A percentile compares a stretch with the other conserved stretches of the same genome.
These are phyloP conservation scores for Lycorma delicatula DNA, from an alignment of 1,140 invertebrate species.

Conservation along the genomic window DNA sequence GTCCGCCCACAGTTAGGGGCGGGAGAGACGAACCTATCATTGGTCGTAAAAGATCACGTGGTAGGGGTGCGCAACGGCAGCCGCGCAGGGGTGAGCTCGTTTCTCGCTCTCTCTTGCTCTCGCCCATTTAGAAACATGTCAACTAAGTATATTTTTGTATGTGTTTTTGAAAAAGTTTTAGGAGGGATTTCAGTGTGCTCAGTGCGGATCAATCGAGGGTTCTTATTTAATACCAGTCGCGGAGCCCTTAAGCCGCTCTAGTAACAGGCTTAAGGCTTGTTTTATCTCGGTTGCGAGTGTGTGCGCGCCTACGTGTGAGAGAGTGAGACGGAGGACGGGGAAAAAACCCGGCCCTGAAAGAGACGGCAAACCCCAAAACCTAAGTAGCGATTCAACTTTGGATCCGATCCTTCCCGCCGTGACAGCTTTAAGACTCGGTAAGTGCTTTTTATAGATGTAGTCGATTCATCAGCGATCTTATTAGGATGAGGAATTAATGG, in stretches of 20 bases:
- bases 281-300: slow-evolving; percentile 32
- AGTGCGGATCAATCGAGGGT: slow-evolving; percentile 36
- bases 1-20: not conserved
- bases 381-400: slow-evolving; percentile 13
- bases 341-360: not conserved
- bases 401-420: slow-evolving; percentile 3
- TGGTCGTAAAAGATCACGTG: not conserved
- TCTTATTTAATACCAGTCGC: slow-evolving; percentile 38
- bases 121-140: slow-evolving; percentile 19
- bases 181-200: slow-evolving; percentile 23
- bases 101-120: slow-evolving; percentile 10
- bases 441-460: slow-evolving; percentile 10
- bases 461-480: slow-evolving; percentile 5
- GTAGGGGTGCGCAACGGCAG: not conserved
- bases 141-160: slow-evolving; percentile 23
- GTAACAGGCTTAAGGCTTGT: slow-evolving; percentile 40
- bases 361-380: not conserved
- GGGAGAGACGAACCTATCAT: not conserved
- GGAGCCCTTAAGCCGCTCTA: slow-evolving; percentile 33
- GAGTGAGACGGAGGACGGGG: slow-evolving; percentile 3
- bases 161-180: slow-evolving; percentile 32
- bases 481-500: not conserved
- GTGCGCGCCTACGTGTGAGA: slow-evolving; percentile 11
- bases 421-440: slow-evolving; percentile 14
- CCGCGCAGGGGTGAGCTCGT: slow-evolving; percentile 1